Percentiles rank a stretch among this genome's conserved stretches.
Conservation (phyloP, 2,797 vertebrate species). For the Pangasius mekongensis region DNA sequence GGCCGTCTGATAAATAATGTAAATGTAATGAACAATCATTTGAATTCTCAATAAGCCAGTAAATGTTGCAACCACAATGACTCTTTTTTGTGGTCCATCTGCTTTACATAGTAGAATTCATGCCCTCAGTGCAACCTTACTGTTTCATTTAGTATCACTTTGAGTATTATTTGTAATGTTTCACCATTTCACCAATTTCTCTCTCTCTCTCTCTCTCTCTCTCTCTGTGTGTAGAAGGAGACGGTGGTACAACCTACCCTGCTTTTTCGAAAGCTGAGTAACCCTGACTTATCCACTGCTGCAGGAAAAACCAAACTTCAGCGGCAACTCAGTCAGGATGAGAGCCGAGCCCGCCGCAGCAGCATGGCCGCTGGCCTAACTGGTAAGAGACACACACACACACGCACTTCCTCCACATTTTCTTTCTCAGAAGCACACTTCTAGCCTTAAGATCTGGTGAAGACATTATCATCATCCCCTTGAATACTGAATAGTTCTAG, state of each 20-base stretch:
- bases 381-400: conserved; percentile 69
- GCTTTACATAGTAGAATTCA: background rate
- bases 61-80: background rate
- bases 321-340: conserved; percentile 93
- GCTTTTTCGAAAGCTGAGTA: conserved; percentile 93
- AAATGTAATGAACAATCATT: background rate
- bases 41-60: background rate
- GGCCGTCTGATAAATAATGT: too few relatives aligned
- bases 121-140: background rate
- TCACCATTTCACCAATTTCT: background rate
- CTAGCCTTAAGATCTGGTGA: background rate
- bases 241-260: conserved; percentile 80
- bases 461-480: background rate
- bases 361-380: conserved; percentile 86
- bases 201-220: conserved; percentile 33
- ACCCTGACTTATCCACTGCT: conserved; percentile 91
- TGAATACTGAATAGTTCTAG: background rate
- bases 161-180: background rate
- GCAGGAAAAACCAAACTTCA: conserved; percentile 89
- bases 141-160: background rate
- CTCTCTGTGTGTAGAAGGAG: conserved; percentile 74
- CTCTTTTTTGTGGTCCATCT: background rate
- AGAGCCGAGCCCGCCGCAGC: conserved; percentile 85
- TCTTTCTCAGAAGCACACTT: background rate
- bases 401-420: background rate